Conservation (phyloP, 2,797 vertebrate genomes). For the Scyliorhinus canicula region DNA sequence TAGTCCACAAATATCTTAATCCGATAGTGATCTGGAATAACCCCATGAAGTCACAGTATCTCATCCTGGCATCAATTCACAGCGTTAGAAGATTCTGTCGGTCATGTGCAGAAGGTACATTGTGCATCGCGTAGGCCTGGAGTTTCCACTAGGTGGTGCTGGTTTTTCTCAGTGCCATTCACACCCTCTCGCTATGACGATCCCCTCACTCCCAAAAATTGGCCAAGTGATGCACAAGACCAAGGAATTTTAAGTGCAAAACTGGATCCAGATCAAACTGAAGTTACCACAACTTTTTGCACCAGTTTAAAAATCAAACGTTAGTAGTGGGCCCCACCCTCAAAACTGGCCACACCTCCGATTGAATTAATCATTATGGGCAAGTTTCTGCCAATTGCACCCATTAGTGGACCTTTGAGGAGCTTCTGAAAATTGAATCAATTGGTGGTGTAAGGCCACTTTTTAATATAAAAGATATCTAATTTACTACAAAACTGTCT, state of each 20-base stretch:
- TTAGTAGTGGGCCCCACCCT: too few species aligned
- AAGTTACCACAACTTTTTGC: too few species aligned
- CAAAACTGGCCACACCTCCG: too few species aligned
- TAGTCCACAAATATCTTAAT: not conserved
- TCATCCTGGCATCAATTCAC: not conserved
- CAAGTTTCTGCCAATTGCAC: too few species aligned
- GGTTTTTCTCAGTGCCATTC: not conserved
- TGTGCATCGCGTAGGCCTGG: not conserved
- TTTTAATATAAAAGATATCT: too few species aligned
- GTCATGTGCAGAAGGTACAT: not conserved
- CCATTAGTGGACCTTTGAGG: not conserved
- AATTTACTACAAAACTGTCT: too few species aligned
- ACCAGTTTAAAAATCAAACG: too few species aligned
- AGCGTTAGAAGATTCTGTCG: not conserved
- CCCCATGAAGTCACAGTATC: not conserved
- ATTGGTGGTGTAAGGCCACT: too few species aligned
- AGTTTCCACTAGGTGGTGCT: not conserved
- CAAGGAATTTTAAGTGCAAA: not conserved
- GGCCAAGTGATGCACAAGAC: not conserved
- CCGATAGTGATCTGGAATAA: not conserved
- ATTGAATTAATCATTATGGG: too few species aligned
- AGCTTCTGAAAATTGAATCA: not conserved
- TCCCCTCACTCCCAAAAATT: not conserved
- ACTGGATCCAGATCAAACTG: not conserved
- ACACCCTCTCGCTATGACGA: too few species aligned